phyloP scores from a whole-genome alignment of 2,113 vertebrate species.

The Hepsetus odoe region DNA sequence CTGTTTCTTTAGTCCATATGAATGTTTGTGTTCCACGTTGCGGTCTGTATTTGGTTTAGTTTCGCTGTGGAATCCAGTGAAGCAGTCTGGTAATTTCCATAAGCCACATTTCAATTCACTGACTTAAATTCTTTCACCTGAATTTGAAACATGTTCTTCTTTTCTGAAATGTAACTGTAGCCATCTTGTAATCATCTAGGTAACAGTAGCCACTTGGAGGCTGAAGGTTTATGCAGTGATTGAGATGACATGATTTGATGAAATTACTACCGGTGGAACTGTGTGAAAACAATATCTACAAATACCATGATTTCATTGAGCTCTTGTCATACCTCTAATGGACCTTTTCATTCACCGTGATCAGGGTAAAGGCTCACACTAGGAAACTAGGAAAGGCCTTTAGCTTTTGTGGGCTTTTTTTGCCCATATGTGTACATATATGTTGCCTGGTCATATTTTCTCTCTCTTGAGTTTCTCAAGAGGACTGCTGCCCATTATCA shows the following conservation, averaged over 20 bases:
- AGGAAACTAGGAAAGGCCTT: constrained; percentile 1
- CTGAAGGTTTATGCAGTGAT: background rate
- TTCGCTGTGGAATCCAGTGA: constrained; percentile 54
- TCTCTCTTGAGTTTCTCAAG: background rate
- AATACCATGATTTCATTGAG: constrained; percentile 1
- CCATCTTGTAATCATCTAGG: background rate
- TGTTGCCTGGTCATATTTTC: constrained; percentile 17
- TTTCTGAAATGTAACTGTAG: background rate
- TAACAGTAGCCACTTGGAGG: background rate
- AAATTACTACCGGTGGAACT: background rate
- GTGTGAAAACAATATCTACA: background rate
- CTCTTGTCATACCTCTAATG: constrained; percentile 1
- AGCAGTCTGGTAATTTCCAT: background rate
- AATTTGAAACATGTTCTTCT: background rate
- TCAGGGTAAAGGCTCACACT: background rate
- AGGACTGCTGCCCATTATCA: constrained; percentile 23
- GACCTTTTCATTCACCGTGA: background rate
- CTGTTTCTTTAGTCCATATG: background rate
- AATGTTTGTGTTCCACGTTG: background rate
- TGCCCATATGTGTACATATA: background rate
- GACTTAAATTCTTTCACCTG: background rate
- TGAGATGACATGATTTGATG: background rate
- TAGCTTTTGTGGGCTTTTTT: constrained; percentile 14
- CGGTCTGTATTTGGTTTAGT: constrained; percentile 49
- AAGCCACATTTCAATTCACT: background rate